phyloP scores from a whole-genome alignment of 2,888 invertebrate genomes.

The Leptopilina syphax region DNA sequence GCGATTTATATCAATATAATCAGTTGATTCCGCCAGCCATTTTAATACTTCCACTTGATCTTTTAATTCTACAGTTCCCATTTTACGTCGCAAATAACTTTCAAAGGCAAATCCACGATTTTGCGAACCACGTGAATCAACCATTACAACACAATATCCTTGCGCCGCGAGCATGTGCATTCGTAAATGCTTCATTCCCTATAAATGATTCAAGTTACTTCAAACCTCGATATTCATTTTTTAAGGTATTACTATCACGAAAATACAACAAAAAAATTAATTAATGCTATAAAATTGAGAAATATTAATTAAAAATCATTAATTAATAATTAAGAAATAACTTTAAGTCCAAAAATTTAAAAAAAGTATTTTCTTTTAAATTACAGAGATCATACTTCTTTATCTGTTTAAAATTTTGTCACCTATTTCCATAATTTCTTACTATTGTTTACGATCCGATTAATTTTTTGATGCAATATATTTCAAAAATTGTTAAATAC shows the following conservation, averaged over 20 bases:
- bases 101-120: conserved; percentile 96
- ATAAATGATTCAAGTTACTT: conserved; percentile 15
- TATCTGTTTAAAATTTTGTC: too few species aligned
- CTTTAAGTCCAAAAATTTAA: too few species aligned
- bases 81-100: conserved; percentile 90
- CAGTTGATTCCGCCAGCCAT: conserved; percentile 89
- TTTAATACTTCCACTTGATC: conserved; percentile 97
- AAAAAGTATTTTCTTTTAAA: too few species aligned
- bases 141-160: conserved; percentile 96
- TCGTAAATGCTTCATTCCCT: conserved; percentile 93
- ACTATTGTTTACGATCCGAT: too few species aligned
- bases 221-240: conserved; percentile 29
- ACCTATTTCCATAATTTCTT: too few species aligned
- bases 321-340: too few species aligned
- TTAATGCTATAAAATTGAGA: too few species aligned
- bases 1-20: conserved; percentile 93
- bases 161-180: conserved; percentile 97
- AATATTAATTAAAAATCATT: too few species aligned
- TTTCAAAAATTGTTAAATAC: too few species aligned
- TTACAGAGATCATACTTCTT: too few species aligned
- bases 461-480: too few species aligned
- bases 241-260: neutral
- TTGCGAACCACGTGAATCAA: conserved; percentile 96
- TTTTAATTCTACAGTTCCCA: conserved; percentile 95
- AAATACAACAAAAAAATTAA: too few species aligned